Percentiles rank a stretch among this genome's conserved stretches.
These are phyloP conservation scores for Nomia melanderi DNA, from an alignment of 1,140 invertebrate species.

Conservation along the genomic window DNA sequence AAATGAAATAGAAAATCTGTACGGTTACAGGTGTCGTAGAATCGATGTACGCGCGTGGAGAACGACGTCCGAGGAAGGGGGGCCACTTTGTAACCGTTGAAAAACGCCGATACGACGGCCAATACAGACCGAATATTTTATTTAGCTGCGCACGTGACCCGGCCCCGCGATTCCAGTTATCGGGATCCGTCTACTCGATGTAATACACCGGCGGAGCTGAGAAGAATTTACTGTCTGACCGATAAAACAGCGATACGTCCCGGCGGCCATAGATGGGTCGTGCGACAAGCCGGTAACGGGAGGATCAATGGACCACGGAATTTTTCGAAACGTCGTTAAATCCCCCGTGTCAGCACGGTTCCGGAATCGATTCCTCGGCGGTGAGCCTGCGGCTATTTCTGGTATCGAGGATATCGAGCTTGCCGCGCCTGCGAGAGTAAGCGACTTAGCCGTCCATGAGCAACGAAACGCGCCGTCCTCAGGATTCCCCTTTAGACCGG, in stretches of 20 bases:
- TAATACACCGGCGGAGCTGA: constrained; percentile 39
- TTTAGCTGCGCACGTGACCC: constrained; percentile 17
- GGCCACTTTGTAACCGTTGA: constrained; percentile 36
- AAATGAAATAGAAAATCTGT: background rate
- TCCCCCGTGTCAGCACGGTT: constrained; percentile 56
- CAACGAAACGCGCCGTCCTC: constrained; percentile 15
- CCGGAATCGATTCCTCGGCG: constrained; percentile 41
- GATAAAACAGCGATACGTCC: constrained; percentile 61
- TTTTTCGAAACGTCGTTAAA: constrained; percentile 64
- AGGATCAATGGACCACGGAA: constrained; percentile 58
- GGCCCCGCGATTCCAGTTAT: constrained; percentile 45
- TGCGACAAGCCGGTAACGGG: constrained; percentile 58
- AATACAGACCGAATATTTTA: constrained; percentile 49
- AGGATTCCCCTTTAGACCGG: constrained; percentile 3
- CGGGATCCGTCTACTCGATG: constrained; percentile 43
- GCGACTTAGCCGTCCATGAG: constrained; percentile 39
- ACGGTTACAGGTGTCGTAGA: background rate
- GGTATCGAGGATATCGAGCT: constrained; percentile 52
- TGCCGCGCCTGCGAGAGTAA: constrained; percentile 29
- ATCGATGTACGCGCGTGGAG: background rate
- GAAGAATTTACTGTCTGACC: constrained; percentile 57
- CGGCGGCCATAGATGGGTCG: constrained; percentile 52
- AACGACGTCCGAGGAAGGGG: background rate
- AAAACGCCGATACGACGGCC: constrained; percentile 36
- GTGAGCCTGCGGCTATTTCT: constrained; percentile 52